These are phyloP conservation scores for Drosophila athabasca DNA, from an alignment of 1,140 invertebrate genomes.

Conservation along the genomic window DNA sequence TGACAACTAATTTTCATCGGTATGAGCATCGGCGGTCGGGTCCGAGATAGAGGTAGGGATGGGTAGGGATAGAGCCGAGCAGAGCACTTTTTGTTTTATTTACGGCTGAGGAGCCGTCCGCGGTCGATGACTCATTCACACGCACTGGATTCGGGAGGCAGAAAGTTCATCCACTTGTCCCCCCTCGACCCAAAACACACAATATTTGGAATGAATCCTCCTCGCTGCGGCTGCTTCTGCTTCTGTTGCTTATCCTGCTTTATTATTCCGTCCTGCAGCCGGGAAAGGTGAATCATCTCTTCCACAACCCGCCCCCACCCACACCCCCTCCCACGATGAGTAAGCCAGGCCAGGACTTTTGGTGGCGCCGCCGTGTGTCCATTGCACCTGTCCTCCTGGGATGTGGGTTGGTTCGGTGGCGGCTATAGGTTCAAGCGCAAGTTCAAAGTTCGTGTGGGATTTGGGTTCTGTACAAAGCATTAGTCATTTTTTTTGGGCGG, in stretches of 20 bases:
- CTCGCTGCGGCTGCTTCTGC: no score
- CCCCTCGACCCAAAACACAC: neutral
- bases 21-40: neutral
- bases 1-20: constrained; percentile 46
- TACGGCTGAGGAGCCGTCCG: constrained; percentile 23
- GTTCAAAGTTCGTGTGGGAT: constrained; percentile 56
- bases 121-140: constrained; percentile 65
- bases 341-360: constrained; percentile 46
- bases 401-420: neutral
- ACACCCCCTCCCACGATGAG: constrained; percentile 28
- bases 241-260: constrained; percentile 20
- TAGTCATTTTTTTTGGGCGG: constrained; percentile 18
- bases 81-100: constrained; percentile 39
- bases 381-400: constrained; percentile 49
- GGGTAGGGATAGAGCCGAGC: constrained; percentile 10
- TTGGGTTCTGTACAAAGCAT: constrained; percentile 6
- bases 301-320: neutral
- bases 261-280: constrained; percentile 8
- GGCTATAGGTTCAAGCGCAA: constrained; percentile 35
- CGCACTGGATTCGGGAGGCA: constrained; percentile 14
- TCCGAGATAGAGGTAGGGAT: neutral
- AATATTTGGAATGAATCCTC: no score
- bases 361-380: constrained; percentile 28
- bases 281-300: constrained; percentile 45
- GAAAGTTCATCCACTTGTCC: constrained; percentile 17